Percentiles rank a stretch among this genome's conserved stretches.
These are phyloP conservation scores for Mormyrus lacerda DNA, from an alignment of 2,113 vertebrate species.

Conservation along the genomic window DNA sequence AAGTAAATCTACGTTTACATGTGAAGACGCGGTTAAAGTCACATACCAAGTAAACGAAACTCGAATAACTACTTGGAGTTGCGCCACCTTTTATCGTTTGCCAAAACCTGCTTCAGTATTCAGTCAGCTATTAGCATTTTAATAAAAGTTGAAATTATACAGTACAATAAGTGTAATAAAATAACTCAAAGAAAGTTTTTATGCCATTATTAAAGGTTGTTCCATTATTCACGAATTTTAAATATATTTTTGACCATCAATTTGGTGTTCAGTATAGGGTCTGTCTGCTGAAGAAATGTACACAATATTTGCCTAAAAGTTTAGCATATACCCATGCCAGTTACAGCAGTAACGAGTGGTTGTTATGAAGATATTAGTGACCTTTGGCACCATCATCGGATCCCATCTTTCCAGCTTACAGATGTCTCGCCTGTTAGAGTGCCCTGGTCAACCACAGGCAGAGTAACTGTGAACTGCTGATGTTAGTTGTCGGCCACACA, in stretches of 20 bases:
- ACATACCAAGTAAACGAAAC: not conserved
- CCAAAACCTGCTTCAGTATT: not conserved
- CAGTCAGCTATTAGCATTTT: not conserved
- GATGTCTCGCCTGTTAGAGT: not conserved
- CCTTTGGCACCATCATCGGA: not conserved
- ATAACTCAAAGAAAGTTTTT: not conserved
- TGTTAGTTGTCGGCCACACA: not conserved
- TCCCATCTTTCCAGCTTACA: not conserved
- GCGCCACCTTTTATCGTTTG: not conserved
- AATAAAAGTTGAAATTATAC: not conserved
- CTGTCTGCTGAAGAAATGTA: not conserved
- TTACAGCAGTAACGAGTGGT: not conserved
- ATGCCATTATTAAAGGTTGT: not conserved
- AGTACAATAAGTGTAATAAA: not conserved
- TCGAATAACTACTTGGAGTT: not conserved
- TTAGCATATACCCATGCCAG: not conserved
- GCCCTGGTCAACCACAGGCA: not conserved
- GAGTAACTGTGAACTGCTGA: not conserved
- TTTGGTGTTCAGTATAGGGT: not conserved
- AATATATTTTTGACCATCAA: not conserved
- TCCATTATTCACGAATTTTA: not conserved
- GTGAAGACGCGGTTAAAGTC: not conserved
- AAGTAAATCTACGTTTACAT: not conserved
- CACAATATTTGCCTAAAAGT: not conserved
- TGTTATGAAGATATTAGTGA: not conserved